A percentile compares a stretch with the other conserved stretches of the same genome.
These are phyloP conservation scores for Loxodonta africana DNA, from an alignment of 2,113 vertebrate genomes.

Conservation along the genomic window DNA sequence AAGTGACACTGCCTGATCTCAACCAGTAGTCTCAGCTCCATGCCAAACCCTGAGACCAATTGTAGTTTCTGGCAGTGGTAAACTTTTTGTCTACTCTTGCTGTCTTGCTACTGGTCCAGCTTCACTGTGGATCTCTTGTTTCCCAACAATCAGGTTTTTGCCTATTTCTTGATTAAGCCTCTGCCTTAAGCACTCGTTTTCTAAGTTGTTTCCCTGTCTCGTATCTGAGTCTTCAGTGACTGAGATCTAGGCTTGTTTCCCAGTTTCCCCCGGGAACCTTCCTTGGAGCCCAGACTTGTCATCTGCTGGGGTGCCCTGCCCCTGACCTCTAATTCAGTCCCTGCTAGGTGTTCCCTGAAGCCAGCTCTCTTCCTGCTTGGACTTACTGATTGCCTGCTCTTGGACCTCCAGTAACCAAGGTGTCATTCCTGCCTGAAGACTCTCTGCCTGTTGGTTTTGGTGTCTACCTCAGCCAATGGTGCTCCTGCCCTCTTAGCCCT, in stretches of 20 bases:
- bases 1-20: constrained; percentile 72
- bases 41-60: constrained; percentile 71
- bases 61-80: constrained; percentile 57
- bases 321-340: constrained; percentile 33
- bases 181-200: neutral
- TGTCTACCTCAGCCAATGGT: neutral
- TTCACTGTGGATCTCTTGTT: neutral
- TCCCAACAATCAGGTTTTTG: constrained; percentile 10
- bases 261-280: neutral
- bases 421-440: constrained; percentile 15
- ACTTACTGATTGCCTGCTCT: neutral
- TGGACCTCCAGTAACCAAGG: neutral
- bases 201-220: neutral
- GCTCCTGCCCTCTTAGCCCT: neutral
- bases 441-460: neutral
- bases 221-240: neutral
- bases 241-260: constrained; percentile 26
- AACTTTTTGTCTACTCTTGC: constrained; percentile 53
- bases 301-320: neutral
- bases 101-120: constrained; percentile 20
- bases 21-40: constrained; percentile 71
- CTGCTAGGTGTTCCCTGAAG: neutral
- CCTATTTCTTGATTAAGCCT: neutral
- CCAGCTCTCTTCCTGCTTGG: constrained; percentile 31
- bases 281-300: constrained; percentile 33